Conservation (phyloP, 2,888 invertebrate species). For the Allygus modestus region DNA sequence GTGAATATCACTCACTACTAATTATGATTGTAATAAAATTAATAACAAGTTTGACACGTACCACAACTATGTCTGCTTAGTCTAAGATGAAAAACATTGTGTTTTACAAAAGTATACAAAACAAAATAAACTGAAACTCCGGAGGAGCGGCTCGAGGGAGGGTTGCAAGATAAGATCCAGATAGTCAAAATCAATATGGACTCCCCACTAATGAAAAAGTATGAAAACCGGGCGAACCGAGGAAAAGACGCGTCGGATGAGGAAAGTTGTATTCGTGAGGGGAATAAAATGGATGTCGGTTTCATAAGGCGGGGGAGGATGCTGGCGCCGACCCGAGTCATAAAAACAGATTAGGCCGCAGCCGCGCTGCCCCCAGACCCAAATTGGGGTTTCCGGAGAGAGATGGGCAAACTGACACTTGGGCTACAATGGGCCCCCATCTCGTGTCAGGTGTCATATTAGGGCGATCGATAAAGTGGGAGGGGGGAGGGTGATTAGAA, state of each 20-base stretch:
- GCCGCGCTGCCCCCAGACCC: background rate
- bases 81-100: too few relatives aligned
- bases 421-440: background rate
- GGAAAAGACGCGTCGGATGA: slow-evolving; percentile 35
- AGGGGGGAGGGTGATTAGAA: too few relatives aligned
- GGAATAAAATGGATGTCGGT: slow-evolving; percentile 59
- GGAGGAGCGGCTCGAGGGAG: background rate
- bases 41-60: too few relatives aligned
- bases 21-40: too few relatives aligned
- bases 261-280: slow-evolving; percentile 59
- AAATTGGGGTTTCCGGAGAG: slow-evolving; percentile 42
- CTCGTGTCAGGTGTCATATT: slow-evolving; percentile 11
- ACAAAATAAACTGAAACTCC: background rate
- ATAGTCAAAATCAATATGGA: slow-evolving; percentile 52
- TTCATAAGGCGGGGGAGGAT: slow-evolving; percentile 43
- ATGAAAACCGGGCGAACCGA: slow-evolving; percentile 26
- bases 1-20: too few relatives aligned
- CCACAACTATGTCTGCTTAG: too few relatives aligned
- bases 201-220: slow-evolving; percentile 49
- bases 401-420: background rate
- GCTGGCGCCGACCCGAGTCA: slow-evolving; percentile 54
- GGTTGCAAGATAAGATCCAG: slow-evolving; percentile 21
- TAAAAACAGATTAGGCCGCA: slow-evolving; percentile 59
- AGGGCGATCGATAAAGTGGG: background rate
- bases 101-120: background rate